These are phyloP conservation scores for Meandrusa payeni DNA, from an alignment of 2,888 invertebrate genomes.

Conservation along the genomic window DNA sequence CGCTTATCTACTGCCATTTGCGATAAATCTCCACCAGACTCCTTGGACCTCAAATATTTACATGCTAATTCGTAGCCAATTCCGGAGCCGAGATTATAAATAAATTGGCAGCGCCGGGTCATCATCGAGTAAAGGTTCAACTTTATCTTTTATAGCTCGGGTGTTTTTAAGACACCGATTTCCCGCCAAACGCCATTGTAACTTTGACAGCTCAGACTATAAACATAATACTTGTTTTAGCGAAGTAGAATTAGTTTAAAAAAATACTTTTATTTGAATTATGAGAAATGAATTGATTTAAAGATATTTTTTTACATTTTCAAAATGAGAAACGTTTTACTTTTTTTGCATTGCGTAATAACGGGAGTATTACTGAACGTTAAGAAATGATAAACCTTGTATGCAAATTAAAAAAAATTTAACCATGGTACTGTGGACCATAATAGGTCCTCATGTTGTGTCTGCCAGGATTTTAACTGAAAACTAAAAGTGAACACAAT, in stretches of 20 bases:
- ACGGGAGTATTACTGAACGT: too few species aligned
- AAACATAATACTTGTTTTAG: conserved; percentile 1
- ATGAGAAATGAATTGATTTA: too few species aligned
- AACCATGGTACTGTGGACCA: neutral
- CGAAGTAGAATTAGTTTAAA: too few species aligned
- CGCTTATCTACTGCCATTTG: conserved; percentile 71
- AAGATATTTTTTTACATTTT: too few species aligned
- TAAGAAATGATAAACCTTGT: too few species aligned
- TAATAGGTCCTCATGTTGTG: neutral
- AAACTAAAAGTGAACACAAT: conserved; percentile 27
- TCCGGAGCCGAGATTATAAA: conserved; percentile 77
- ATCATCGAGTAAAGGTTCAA: conserved; percentile 57
- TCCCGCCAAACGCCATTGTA: conserved; percentile 38
- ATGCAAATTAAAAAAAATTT: too few species aligned
- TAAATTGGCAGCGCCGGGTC: conserved; percentile 66
- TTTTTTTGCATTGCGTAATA: too few species aligned
- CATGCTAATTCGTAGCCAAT: conserved; percentile 79
- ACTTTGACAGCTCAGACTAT: conserved; percentile 10
- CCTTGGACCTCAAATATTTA: conserved; percentile 79
- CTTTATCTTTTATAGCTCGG: conserved; percentile 72
- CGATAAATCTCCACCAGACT: conserved; percentile 75
- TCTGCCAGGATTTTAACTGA: neutral
- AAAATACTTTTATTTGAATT: too few species aligned
- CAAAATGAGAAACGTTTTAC: too few species aligned
- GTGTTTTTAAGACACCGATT: conserved; percentile 66